Evolutionary conservation across 2,113 vertebrate genomes (phyloP).

Genomic region (Chlorocebus sabaeus): DNA sequence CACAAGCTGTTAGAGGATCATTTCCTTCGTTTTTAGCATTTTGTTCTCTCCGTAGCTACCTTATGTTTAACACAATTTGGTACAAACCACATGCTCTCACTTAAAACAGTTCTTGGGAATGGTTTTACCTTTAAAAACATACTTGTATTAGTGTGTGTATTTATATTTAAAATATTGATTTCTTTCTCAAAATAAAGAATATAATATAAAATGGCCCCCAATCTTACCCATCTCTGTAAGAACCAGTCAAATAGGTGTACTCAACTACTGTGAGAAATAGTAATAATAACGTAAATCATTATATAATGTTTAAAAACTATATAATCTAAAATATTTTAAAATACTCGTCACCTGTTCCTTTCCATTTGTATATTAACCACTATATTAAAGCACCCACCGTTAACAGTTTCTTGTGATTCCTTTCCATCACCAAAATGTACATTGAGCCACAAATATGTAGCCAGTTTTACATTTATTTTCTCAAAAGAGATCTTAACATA

Average conservation of each 20-base stretch:
- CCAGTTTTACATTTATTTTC: slow-evolving; percentile 9
- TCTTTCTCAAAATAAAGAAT: not conserved
- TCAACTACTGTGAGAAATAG: not conserved
- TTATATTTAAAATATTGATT: not conserved
- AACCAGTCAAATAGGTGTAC: too few species aligned
- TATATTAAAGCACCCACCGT: not conserved
- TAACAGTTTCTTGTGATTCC: not conserved
- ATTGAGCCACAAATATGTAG: not conserved
- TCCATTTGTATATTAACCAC: not conserved
- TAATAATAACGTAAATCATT: not conserved
- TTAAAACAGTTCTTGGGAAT: not conserved
- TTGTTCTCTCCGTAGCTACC: not conserved
- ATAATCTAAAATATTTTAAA: not conserved
- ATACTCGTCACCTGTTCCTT: not conserved
- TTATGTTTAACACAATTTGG: not conserved
- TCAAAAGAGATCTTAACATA: not conserved
- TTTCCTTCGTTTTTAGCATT: not conserved
- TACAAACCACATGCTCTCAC: not conserved
- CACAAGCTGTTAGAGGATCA: not conserved
- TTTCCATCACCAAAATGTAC: not conserved
- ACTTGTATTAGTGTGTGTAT: not conserved
- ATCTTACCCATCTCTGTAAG: not conserved
- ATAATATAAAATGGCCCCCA: not conserved
- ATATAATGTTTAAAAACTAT: not conserved
- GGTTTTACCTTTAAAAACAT: not conserved